Evolutionary conservation across 2,113 vertebrate genomes (phyloP).

Genomic region (Callionymus lyra): DNA sequence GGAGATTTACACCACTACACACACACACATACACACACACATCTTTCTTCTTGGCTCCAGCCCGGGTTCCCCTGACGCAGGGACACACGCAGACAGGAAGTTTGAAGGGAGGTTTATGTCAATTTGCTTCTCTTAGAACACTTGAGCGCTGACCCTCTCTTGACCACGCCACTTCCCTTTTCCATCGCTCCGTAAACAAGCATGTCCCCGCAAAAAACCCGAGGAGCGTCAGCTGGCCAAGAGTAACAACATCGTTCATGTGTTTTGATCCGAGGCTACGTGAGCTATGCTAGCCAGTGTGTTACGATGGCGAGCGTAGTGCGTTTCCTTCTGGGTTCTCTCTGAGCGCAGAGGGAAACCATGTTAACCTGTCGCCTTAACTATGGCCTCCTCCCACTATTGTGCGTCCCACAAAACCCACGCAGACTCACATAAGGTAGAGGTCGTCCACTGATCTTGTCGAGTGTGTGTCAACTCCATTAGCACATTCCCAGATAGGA

Average conservation of each 20-base stretch:
- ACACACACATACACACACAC: conserved; percentile 11
- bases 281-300: conserved; percentile 16
- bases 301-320: conserved; percentile 8
- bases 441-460: conserved; percentile 54
- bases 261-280: conserved; percentile 53
- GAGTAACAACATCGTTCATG: conserved; percentile 64
- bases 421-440: conserved; percentile 15
- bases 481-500: conserved; percentile 76
- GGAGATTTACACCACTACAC: conserved; percentile 17
- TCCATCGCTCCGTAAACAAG: conserved; percentile 62
- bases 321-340: conserved; percentile 33
- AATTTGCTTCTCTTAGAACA: conserved; percentile 59
- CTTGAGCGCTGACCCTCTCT: conserved; percentile 62
- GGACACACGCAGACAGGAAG: conserved; percentile 61
- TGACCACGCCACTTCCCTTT: conserved; percentile 54
- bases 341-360: conserved; percentile 45
- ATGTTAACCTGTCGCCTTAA: conserved; percentile 43
- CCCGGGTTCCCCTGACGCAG: conserved; percentile 57
- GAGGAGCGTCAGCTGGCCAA: conserved; percentile 43
- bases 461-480: conserved; percentile 72
- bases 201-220: conserved; percentile 54
- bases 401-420: conserved; percentile 25
- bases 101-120: conserved; percentile 62
- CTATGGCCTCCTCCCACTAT: conserved; percentile 32
- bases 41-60: conserved; percentile 42